Conservation (phyloP, 2,797 vertebrate genomes). For the Smutsia temminckii region DNA sequence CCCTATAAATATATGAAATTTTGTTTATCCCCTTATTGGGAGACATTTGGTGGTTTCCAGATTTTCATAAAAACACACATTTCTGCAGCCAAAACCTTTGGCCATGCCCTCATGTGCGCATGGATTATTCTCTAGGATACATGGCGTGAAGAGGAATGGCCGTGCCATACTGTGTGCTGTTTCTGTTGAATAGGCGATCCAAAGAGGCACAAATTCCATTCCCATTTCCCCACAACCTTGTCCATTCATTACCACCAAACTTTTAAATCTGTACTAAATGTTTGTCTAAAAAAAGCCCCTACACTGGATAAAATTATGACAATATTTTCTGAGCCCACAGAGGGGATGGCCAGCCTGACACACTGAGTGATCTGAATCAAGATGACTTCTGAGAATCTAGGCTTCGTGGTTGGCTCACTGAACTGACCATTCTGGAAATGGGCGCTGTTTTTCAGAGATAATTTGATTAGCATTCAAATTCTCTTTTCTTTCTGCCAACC, state of each 20-base stretch:
- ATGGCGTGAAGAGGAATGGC: neutral
- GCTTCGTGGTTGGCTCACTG: neutral
- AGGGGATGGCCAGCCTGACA: neutral
- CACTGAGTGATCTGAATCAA: neutral
- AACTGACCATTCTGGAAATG: neutral
- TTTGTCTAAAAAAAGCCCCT: neutral
- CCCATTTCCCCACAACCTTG: neutral
- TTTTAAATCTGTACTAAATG: neutral
- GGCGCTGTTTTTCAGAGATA: neutral
- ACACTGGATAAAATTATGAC: neutral
- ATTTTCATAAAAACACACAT: neutral
- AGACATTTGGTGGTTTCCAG: neutral
- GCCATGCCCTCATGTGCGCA: neutral
- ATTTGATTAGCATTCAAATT: neutral
- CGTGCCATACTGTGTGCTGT: neutral
- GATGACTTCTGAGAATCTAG: neutral
- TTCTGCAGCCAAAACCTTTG: neutral
- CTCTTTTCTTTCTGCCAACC: neutral
- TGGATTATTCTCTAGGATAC: neutral
- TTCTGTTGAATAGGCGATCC: neutral
- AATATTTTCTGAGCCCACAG: neutral
- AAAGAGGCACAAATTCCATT: neutral
- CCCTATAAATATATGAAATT: neutral
- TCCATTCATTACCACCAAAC: neutral
- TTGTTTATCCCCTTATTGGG: neutral